These are phyloP conservation scores for Limenitis camilla DNA, from an alignment of 2,888 invertebrate genomes.

Conservation along the genomic window DNA sequence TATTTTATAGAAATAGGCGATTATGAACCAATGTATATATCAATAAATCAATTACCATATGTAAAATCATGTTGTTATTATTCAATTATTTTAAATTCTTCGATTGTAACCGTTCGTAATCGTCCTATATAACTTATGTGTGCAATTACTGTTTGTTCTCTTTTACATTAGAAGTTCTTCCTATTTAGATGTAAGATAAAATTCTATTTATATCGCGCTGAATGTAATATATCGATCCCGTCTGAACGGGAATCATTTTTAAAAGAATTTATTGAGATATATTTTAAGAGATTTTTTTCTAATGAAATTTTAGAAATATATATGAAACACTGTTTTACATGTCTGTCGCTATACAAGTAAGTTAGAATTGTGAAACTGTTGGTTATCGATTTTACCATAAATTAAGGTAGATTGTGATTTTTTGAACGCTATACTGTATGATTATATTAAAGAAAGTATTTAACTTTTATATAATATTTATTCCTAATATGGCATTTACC, in stretches of 20 bases:
- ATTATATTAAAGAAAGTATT: conserved; percentile 38
- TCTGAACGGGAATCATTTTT: conserved; percentile 42
- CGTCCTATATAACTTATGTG: conserved; percentile 49
- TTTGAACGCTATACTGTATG: conserved; percentile 40
- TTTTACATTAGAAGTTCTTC: conserved; percentile 64
- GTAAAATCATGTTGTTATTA: conserved; percentile 9
- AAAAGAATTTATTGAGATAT: conserved; percentile 62
- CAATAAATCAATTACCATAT: not conserved
- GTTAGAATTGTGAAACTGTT: conserved; percentile 44
- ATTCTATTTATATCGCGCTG: conserved; percentile 62
- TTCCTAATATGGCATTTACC: conserved; percentile 74
- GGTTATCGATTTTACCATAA: conserved; percentile 51
- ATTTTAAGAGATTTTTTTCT: conserved; percentile 72
- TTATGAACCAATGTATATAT: not conserved
- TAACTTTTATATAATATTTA: conserved; percentile 55
- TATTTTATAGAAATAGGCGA: conserved; percentile 1
- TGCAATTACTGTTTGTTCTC: conserved; percentile 64
- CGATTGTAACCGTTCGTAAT: conserved; percentile 40
- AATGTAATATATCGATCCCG: conserved; percentile 51
- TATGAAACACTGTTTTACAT: conserved; percentile 61
- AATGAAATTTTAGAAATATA: conserved; percentile 59
- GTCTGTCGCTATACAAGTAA: conserved; percentile 62
- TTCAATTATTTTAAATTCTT: conserved; percentile 21
- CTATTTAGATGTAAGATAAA: conserved; percentile 63
- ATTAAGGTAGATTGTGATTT: conserved; percentile 39